Percentiles rank a stretch among this genome's conserved stretches.
These are phyloP conservation scores for Folsomia manolachei DNA, from an alignment of 2,888 invertebrate species.

Conservation along the genomic window DNA sequence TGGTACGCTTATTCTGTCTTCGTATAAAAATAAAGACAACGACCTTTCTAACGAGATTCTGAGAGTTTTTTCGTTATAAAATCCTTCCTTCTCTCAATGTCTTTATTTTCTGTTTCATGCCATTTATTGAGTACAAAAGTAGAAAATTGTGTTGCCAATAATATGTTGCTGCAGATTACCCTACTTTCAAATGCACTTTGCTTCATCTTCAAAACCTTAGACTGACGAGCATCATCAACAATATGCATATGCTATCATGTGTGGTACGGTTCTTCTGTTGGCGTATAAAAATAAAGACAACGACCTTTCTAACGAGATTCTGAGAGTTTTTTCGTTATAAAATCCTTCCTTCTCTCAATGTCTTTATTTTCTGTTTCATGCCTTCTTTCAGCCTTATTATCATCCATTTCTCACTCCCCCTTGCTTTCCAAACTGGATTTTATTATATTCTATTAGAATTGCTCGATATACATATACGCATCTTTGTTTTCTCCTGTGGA, in stretches of 20 bases:
- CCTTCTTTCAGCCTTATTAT: neutral
- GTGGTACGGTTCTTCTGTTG: too few species aligned
- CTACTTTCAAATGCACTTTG: neutral
- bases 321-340: neutral
- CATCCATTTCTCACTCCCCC: conserved; percentile 21
- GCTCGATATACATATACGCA: conserved; percentile 24
- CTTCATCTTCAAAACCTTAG: neutral
- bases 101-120: neutral
- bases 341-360: neutral
- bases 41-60: conserved; percentile 1
- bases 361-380: neutral
- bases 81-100: conserved; percentile 2
- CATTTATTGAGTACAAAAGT: neutral
- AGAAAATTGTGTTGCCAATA: neutral
- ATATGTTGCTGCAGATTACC: neutral
- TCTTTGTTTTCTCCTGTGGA: too few species aligned
- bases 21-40: neutral
- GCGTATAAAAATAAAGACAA: neutral
- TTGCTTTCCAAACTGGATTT: too few species aligned
- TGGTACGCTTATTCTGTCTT: too few species aligned
- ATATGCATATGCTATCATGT: too few species aligned
- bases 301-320: conserved; percentile 2
- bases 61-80: conserved; percentile 10
- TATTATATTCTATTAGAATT: too few species aligned
- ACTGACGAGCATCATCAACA: too few species aligned